Evolutionary conservation across 1,140 invertebrate genomes (phyloP), one percentile per base, ranked within the genome.

Genomic region (Palaemon carinicauda): DNA sequence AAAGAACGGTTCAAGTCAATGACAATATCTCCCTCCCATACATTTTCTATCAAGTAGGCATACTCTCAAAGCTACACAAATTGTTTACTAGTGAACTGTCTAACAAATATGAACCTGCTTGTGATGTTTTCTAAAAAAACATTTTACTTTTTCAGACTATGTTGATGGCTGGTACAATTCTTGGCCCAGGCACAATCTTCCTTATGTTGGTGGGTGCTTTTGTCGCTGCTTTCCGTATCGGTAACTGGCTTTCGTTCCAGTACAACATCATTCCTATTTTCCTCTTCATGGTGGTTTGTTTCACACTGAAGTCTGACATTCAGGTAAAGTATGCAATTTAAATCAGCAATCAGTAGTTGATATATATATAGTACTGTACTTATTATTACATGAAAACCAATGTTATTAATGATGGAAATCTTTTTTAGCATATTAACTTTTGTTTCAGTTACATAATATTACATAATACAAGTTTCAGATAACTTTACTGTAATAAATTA

Each of bases 151-250:
- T 51, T 60, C 90, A 92, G 90, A 92, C 92, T 84, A 91, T 93
- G 90, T 91, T 98, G 91, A 97, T 98, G 95, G 95, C 95, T 74
- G 96, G 97, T 90, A 97, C 96, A 1, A 96, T 98, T 90, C 92
- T 98, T 87, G 96, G 96, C 21, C 97, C 97, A n/a, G 96, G 96
- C 50, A 98, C 96, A 69, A 97, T 98, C 92, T 96, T 98, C 91
- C 95, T 98, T 93, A 98, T 98, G 97, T 96, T 98, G 94, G 97
- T 98, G 90, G 97, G 97, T 91, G 96, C 97, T 88, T 98, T 98
- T 90, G 96, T 97, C 88, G 96, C 96, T 24, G 96, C 96, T 87
- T 97, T 97, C 91, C 94, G 95, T 90, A 96, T 97, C 88, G 95
- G 96, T 91, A 97, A 97, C 91, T 97, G 96, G 95, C 95, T 95